Conservation (phyloP, 2,113 vertebrate species). For the Pangasianodon hypophthalmus region DNA sequence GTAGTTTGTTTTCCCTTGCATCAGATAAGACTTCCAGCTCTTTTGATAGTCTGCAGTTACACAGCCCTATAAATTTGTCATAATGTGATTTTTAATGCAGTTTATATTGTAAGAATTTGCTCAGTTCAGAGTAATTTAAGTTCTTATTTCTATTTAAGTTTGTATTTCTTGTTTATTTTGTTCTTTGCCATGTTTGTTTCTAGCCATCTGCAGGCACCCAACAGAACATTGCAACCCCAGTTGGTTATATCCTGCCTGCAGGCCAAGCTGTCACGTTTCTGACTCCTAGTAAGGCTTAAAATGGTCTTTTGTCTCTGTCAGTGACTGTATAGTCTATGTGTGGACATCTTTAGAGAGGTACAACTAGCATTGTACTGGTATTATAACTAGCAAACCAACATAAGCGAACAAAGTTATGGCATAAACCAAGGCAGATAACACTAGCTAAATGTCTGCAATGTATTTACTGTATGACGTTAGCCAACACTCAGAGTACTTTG, state of each 20-base stretch:
- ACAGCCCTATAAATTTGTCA: background rate
- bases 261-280: constrained; percentile 81
- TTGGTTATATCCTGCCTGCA: constrained; percentile 80
- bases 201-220: constrained; percentile 6
- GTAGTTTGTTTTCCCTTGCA: too few relatives aligned
- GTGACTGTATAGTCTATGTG: background rate
- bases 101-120: background rate
- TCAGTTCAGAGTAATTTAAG: background rate
- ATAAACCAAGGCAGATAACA: too few relatives aligned
- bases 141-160: background rate
- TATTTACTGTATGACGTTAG: too few relatives aligned
- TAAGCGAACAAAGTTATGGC: too few relatives aligned
- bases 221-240: constrained; percentile 71
- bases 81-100: background rate
- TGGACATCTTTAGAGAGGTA: background rate
- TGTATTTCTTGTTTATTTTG: background rate
- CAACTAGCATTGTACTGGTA: background rate
- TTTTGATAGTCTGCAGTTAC: background rate
- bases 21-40: background rate
- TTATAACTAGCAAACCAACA: too few relatives aligned
- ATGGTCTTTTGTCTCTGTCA: background rate
- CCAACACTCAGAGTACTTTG: too few relatives aligned
- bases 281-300: constrained; percentile 71
- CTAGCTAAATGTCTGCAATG: too few relatives aligned
- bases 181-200: background rate